These are phyloP conservation scores for Chorisops tibialis DNA, from an alignment of 2,888 invertebrate genomes.

Conservation along the genomic window DNA sequence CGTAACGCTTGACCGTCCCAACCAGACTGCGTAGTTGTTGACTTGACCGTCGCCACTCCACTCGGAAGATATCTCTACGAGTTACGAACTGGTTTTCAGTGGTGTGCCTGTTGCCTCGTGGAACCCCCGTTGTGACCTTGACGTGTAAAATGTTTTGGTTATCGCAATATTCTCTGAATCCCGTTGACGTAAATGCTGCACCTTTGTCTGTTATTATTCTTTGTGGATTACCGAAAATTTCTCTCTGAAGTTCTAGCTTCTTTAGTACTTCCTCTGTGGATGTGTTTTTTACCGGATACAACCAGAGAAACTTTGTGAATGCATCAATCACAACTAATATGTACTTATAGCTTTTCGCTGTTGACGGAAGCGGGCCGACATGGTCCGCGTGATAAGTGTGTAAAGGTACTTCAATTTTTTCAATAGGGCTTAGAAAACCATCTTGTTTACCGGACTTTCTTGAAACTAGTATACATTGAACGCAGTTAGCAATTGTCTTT, in stretches of 20 bases:
- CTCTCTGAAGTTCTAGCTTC: constrained; percentile 38
- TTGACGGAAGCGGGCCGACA: background rate
- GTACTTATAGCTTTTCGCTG: constrained; percentile 37
- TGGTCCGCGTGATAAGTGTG: background rate
- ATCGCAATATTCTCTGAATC: constrained; percentile 38
- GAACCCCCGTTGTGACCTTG: background rate
- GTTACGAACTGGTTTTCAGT: no score
- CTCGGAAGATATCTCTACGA: no score
- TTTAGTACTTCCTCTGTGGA: constrained; percentile 39
- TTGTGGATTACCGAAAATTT: constrained; percentile 43
- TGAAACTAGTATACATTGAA: constrained; percentile 21
- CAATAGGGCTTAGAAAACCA: constrained; percentile 28
- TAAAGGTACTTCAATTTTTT: constrained; percentile 14
- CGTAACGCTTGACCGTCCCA: no score
- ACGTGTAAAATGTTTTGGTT: no score
- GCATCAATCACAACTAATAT: constrained; percentile 41
- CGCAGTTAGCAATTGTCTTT: constrained; percentile 7
- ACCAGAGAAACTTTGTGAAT: constrained; percentile 43
- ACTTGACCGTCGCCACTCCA: background rate
- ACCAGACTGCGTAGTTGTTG: no score
- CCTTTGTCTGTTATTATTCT: constrained; percentile 42
- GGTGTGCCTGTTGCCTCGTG: no score
- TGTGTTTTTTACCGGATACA: constrained; percentile 40
- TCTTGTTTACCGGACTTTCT: constrained; percentile 39
- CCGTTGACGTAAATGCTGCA: constrained; percentile 42